Evolutionary conservation across 2,888 invertebrate species (phyloP), one percentile per base, ranked within the genome.

Genomic region (Limenitis camilla): DNA sequence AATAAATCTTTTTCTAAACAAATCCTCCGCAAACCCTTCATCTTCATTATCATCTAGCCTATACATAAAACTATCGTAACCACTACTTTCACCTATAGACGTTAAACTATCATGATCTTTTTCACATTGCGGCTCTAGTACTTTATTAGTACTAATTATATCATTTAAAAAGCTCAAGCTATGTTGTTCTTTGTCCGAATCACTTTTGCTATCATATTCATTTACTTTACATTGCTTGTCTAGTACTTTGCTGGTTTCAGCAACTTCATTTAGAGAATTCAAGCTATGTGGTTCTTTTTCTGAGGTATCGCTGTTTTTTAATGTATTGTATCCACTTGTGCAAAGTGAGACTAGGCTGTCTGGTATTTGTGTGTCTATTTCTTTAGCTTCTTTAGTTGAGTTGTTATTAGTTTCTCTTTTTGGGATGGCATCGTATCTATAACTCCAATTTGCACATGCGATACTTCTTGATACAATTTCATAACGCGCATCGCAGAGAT

Each of bases 401-500:
- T 76, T 86, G 72, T 78, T 84, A 70, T 79, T 85, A 5, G 78
- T 71, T 65, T 76, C 81, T 42, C 66, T 72, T 58, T 76, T 88
- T 40, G 71, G 74, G 40, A 76, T 57, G 8, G 91, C 92, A 66
- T 94, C 92, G 80, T 97, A 98, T 44, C 88, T 90, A 58, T 93
- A 92, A 5, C 91, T 91, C 97, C 97, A 98, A 49, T 88, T 87
- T 0, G 83, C 74, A 72, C 96, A 96, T 0, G 95, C 94, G 31
- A 90, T 79, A 39, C 92, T 90, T 68, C 95, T 93, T 6, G 91
- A 89, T 29, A 90, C 89, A 49, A 97, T 93, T 72, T 93, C 93
- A 68, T 90, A 91, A 59, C 94, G 90, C 0, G 97, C 96, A 74
- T 96, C 95, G 69, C 92, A 92, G 31, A 98, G 86, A 79, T 97